These are phyloP conservation scores for Eupithecia pulchellata DNA, from an alignment of 2,888 invertebrate species.

Conservation along the genomic window DNA sequence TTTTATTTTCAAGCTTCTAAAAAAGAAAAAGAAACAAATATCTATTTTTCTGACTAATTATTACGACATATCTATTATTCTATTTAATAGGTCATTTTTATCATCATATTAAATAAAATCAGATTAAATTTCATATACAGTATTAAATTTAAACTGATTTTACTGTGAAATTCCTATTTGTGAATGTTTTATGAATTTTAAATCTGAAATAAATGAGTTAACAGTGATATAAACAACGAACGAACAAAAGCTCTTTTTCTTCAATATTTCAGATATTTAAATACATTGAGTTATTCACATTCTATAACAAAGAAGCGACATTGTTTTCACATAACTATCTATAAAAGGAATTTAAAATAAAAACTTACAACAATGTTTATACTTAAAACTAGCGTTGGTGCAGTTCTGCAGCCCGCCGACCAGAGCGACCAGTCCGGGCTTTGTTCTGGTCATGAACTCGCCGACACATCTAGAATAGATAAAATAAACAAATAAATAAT, in stretches of 20 bases:
- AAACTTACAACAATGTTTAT: conserved; percentile 7
- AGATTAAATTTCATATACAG: no score
- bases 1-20: background rate
- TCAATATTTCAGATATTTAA: background rate
- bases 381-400: conserved; percentile 31
- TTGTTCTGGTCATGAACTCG: conserved; percentile 71
- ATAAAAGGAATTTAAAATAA: background rate
- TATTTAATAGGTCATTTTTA: no score
- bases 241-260: background rate
- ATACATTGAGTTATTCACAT: background rate
- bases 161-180: no score
- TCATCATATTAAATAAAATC: no score
- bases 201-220: no score
- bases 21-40: background rate
- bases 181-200: no score
- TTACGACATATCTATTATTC: no score
- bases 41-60: no score
- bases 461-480: conserved; percentile 59
- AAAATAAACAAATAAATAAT: background rate
- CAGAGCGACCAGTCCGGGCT: conserved; percentile 64
- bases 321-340: background rate
- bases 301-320: background rate
- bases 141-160: no score
- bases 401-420: conserved; percentile 55
- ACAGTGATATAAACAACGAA: no score